Evolutionary conservation across 2,797 vertebrate genomes (phyloP).

Genomic region (Pangasius larnaudii): DNA sequence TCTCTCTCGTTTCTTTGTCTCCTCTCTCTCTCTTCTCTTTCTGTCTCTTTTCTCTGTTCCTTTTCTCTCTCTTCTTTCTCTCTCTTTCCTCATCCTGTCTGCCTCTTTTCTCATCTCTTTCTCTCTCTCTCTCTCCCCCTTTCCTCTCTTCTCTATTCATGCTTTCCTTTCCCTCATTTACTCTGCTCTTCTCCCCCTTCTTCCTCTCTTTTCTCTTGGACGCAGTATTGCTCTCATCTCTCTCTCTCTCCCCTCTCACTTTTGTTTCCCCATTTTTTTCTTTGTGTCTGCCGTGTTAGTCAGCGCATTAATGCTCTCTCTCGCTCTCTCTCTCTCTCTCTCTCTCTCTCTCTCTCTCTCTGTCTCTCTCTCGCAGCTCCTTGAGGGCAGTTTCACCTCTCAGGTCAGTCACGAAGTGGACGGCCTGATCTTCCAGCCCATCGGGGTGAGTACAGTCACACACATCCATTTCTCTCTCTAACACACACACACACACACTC

Average conservation of each 20-base stretch:
- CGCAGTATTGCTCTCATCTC: not conserved
- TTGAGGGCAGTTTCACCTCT: conserved; percentile 96
- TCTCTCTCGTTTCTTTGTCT: not conserved
- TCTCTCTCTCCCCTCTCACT: conserved; percentile 16
- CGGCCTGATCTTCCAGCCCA: conserved; percentile 96
- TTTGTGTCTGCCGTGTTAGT: not conserved
- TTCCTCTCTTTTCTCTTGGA: too few relatives aligned
- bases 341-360: conserved; percentile 17
- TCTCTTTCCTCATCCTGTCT: not conserved
- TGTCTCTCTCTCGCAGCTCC: conserved; percentile 75
- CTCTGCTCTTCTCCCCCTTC: too few relatives aligned
- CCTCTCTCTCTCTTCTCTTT: not conserved
- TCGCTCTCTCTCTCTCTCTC: not conserved
- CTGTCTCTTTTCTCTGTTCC: not conserved
- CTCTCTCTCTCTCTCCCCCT: not conserved
- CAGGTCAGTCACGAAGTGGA: conserved; percentile 98
- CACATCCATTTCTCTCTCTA: not conserved
- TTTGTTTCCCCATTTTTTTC: too few relatives aligned
- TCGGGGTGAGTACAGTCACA: conserved; percentile 83
- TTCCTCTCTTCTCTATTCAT: not conserved
- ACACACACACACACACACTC: not conserved
- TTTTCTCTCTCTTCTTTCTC: not conserved
- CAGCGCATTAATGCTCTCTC: not conserved
- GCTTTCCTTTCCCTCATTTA: not conserved
- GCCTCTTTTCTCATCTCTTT: not conserved